phyloP scores from a whole-genome alignment of 2,113 vertebrate genomes.

The Gnathonemus longibarbis region DNA sequence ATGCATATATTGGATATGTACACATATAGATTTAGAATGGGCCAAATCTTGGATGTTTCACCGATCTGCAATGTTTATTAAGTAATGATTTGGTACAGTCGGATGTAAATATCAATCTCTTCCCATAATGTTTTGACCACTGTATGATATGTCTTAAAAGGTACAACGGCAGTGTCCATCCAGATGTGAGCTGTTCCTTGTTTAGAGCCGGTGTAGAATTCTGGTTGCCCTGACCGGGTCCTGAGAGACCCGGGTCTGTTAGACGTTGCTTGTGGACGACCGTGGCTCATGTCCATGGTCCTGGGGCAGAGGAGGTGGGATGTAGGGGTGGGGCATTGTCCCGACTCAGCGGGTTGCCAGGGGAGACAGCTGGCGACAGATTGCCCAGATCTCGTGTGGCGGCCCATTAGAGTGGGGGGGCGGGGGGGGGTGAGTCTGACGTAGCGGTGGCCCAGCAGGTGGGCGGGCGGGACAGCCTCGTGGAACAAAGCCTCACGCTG shows the following conservation, averaged over 20 bases:
- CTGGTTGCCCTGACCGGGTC: background rate
- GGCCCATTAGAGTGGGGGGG: background rate
- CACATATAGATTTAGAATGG: background rate
- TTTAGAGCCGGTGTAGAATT: background rate
- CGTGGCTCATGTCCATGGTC: background rate
- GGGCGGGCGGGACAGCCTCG: background rate
- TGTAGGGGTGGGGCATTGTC: background rate
- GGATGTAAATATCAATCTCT: background rate
- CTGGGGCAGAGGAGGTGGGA: background rate
- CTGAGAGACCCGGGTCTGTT: background rate
- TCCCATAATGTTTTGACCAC: background rate
- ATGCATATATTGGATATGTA: background rate
- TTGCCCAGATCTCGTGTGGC: background rate
- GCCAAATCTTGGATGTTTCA: background rate
- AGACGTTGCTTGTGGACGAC: background rate
- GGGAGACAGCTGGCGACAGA: conserved; percentile 28
- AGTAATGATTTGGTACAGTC: background rate
- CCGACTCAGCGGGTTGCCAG: conserved; percentile 8
- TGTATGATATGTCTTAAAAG: background rate
- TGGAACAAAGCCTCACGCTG: background rate
- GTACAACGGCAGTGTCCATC: background rate
- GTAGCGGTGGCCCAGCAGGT: background rate
- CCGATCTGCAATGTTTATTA: background rate
- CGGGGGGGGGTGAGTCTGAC: background rate
- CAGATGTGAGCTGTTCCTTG: background rate